phyloP scores from a whole-genome alignment of 2,113 vertebrate genomes.

The Carassius auratus region DNA sequence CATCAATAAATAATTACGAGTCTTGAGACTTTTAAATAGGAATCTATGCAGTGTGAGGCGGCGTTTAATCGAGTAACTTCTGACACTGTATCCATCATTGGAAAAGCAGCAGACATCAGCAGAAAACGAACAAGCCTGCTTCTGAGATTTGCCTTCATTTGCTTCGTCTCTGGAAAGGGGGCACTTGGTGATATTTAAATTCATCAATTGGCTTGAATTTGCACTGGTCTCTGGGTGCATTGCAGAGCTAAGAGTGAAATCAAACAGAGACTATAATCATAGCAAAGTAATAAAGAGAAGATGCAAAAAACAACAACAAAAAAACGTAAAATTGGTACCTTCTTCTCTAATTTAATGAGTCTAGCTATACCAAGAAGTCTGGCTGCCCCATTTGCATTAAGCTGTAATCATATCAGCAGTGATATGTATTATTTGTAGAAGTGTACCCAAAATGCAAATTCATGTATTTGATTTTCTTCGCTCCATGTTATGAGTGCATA shows the following conservation, averaged over 20 bases:
- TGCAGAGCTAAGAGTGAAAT: conserved; percentile 46
- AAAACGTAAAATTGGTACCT: conserved; percentile 43
- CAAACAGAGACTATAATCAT: conserved; percentile 47
- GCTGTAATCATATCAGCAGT: conserved; percentile 54
- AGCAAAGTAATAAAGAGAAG: conserved; percentile 52
- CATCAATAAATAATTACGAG: conserved; percentile 98
- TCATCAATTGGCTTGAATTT: conserved; percentile 68
- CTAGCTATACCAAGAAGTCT: conserved; percentile 47
- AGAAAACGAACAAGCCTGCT: conserved; percentile 60
- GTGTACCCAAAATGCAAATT: conserved; percentile 50
- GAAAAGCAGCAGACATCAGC: conserved; percentile 75
- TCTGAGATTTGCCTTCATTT: conserved; percentile 48
- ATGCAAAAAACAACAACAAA: neutral
- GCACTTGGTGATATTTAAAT: conserved; percentile 71
- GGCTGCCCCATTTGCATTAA: conserved; percentile 49
- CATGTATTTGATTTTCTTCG: conserved; percentile 49
- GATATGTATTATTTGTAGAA: conserved; percentile 51
- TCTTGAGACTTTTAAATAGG: conserved; percentile 94
- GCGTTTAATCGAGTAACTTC: conserved; percentile 87
- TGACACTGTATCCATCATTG: conserved; percentile 77
- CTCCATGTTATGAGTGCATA: conserved; percentile 45
- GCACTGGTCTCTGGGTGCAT: conserved; percentile 33
- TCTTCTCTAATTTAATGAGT: conserved; percentile 50
- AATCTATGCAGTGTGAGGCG: conserved; percentile 85
- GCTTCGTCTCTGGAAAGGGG: conserved; percentile 61